These are phyloP conservation scores for Sitta carolinensis DNA, from an alignment of 2,797 vertebrate species.

Conservation along the genomic window DNA sequence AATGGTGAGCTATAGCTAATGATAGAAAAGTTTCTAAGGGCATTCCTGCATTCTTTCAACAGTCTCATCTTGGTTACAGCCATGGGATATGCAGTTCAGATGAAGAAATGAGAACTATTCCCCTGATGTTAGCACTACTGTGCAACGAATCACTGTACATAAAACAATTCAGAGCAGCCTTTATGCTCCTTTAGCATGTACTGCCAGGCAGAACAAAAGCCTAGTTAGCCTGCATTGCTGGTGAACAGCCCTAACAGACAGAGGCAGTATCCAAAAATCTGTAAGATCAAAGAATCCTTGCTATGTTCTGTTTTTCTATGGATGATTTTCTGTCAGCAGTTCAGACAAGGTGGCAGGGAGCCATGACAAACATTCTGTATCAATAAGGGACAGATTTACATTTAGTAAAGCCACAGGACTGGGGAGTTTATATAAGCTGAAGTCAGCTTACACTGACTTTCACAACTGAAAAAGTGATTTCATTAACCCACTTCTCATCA, in stretches of 20 bases:
- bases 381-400: conserved; percentile 11
- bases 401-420: background rate
- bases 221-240: background rate
- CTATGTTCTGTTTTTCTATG: background rate
- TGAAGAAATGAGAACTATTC: background rate
- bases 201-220: background rate
- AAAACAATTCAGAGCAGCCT: background rate
- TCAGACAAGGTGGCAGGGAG: background rate
- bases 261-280: background rate
- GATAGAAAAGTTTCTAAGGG: background rate
- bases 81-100: background rate
- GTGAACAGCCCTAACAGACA: background rate
- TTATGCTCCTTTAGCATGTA: background rate
- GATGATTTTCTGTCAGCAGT: background rate
- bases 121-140: background rate
- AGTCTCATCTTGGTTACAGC: background rate
- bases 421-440: background rate
- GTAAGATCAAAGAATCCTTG: background rate
- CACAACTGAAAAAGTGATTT: background rate
- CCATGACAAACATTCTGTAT: background rate
- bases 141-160: background rate
- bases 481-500: background rate
- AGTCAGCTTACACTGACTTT: background rate
- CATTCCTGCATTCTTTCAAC: background rate
- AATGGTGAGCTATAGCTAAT: background rate